phyloP scores from a whole-genome alignment of 2,888 invertebrate genomes.

The Selenia dentaria region DNA sequence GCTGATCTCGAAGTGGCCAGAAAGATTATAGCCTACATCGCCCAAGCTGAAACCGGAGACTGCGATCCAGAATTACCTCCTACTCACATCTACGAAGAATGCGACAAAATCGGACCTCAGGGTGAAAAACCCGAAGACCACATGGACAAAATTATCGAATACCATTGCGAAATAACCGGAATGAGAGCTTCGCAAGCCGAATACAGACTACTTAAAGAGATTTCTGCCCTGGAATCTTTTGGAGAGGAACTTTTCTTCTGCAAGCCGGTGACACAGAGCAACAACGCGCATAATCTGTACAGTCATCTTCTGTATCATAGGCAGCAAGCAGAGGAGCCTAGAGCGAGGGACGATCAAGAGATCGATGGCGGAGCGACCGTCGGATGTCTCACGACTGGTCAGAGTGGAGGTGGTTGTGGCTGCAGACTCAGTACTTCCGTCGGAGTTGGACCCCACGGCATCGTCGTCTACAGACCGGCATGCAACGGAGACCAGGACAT shows the following conservation, averaged over 20 bases:
- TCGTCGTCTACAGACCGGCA: slow-evolving; percentile 87
- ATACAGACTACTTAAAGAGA: slow-evolving; percentile 92
- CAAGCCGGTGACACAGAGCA: slow-evolving; percentile 83
- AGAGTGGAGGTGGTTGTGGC: slow-evolving; percentile 72
- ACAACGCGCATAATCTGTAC: slow-evolving; percentile 90
- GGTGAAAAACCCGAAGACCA: slow-evolving; percentile 86
- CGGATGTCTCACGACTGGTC: slow-evolving; percentile 72
- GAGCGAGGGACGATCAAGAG: slow-evolving; percentile 71
- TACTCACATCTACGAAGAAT: slow-evolving; percentile 86
- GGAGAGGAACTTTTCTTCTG: slow-evolving; percentile 94
- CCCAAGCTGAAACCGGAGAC: slow-evolving; percentile 90
- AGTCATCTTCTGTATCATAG: slow-evolving; percentile 88
- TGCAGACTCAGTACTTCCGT: slow-evolving; percentile 82
- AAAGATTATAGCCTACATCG: slow-evolving; percentile 90
- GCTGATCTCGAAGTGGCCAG: slow-evolving; percentile 88
- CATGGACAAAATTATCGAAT: slow-evolving; percentile 85
- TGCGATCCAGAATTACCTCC: slow-evolving; percentile 86
- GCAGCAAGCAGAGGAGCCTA: slow-evolving; percentile 82
- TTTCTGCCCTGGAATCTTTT: slow-evolving; percentile 91
- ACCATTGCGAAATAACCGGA: slow-evolving; percentile 85
- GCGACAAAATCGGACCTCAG: slow-evolving; percentile 85
- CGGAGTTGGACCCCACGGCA: slow-evolving; percentile 93
- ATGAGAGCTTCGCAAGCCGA: slow-evolving; percentile 92
- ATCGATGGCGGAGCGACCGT: slow-evolving; percentile 77
- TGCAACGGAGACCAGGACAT: slow-evolving; percentile 84